Evolutionary conservation across 53 echinoderm and acorn worm genomes (phyloP), one percentile per base, ranked within the genome.

Genomic region (Patiria pectinifera): DNA sequence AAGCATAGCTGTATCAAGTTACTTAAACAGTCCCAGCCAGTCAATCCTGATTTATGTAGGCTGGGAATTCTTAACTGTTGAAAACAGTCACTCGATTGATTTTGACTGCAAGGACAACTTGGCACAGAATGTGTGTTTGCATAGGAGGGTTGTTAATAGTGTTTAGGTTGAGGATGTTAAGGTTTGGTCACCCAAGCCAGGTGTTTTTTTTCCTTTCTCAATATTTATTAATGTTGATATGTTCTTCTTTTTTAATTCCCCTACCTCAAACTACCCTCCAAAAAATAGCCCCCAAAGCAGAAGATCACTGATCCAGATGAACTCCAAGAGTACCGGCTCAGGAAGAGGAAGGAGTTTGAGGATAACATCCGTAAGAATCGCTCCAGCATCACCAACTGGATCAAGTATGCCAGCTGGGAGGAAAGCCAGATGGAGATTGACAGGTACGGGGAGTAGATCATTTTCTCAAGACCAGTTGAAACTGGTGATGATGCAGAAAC

Each of bases 391-490:
- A 92, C 93, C 18, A 99, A 99, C 88, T 99, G 99, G 99, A 99
- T 99, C 91, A 99, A 99, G 85, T 99, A 99, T 97, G 95, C 99
- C 61, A 92, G 93, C 76, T 99, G 99, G 99, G 99, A 99, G 90
- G 95, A 96, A 58, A 99, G 99, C 75, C 99, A 99, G 91, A 78
- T 48, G 76, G 99, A 99, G 87, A 97, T 99, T 95, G 99, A 96
- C 85, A 95, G 99, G 99, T 99, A 87, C 72, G 10, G 22, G 74
- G 19, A 74, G 14, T 6, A 15, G 10, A 66, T 16, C 3, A 11
- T 6, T 66, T 18, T 66, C 3, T 14, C 15, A 15, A 5, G 11
- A 22, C 25, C 25, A 76, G 4, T 76, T 76, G 35, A 35, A 35
- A 35, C 35, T 35, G 35, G 35, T 35, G 35, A 35, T 35, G n/a